These are phyloP conservation scores for Eupeodes latifasciatus DNA, from an alignment of 2,888 invertebrate genomes.

Conservation along the genomic window DNA sequence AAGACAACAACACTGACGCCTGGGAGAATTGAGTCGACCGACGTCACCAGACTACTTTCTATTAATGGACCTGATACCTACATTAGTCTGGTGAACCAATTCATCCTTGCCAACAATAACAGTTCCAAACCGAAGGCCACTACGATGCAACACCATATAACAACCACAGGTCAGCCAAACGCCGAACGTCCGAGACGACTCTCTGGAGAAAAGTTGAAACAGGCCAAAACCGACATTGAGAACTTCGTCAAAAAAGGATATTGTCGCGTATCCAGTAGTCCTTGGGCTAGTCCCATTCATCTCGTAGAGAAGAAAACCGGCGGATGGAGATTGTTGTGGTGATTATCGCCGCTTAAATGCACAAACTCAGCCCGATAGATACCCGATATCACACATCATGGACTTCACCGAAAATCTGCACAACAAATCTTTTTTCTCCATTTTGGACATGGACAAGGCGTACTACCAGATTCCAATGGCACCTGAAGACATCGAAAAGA, in stretches of 20 bases:
- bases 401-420: too few relatives aligned
- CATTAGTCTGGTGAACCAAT: too few relatives aligned
- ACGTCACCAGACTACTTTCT: too few relatives aligned
- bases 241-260: not conserved
- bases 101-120: too few relatives aligned
- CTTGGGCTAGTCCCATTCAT: slow-evolving; percentile 8
- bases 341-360: slow-evolving; percentile 12
- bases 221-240: not conserved
- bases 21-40: too few relatives aligned
- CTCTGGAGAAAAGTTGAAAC: slow-evolving; percentile 1
- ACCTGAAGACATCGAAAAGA: too few relatives aligned
- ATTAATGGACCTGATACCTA: too few relatives aligned
- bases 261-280: not conserved
- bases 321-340: slow-evolving; percentile 14
- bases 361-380: not conserved
- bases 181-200: slow-evolving; percentile 18
- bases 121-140: too few relatives aligned
- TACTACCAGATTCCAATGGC: too few relatives aligned
- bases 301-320: slow-evolving; percentile 12
- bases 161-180: slow-evolving; percentile 3
- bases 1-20: slow-evolving; percentile 7
- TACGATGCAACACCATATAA: not conserved
- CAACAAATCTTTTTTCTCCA: too few relatives aligned
- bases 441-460: too few relatives aligned
- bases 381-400: not conserved